Base-by-base conservation (phyloP, 92 coral and sea anemone genomes). In the Epizoanthus scotinus region DNA sequence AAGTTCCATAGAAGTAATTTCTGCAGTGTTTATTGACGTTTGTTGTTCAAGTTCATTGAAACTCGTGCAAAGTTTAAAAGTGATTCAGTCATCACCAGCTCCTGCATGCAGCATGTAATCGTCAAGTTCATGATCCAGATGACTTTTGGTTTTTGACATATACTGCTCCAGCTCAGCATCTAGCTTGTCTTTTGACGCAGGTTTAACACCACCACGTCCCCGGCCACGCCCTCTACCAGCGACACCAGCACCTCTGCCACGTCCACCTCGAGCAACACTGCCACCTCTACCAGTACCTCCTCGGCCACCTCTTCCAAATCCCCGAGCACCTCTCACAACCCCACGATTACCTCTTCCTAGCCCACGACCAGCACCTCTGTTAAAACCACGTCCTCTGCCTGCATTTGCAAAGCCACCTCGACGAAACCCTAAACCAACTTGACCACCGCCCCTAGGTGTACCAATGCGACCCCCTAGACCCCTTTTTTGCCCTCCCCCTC, bases 61-160 rank as follows among this genome's bases (percentile, higher is more conserved):
- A 59, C 55, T n/a, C n/a, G n/a, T 40, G 8, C 21, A 40, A 55
- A 72, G n/a, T 55, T 18, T 72, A 18, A 27, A 26, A 28, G 8
- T 55, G 40, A 38, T 6, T 75, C 47, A 75, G 24, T 75, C 68
- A 2, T 90, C 94, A 8, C 53, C 89, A 55, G 71, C 59, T 14
- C 60, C 94, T 61, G 92, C 87, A 63, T 88, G 83, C 68, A 90
- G 89, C 99, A 95, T 95, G 74, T 95, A 95, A 24, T 93, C 87
- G 74, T 95, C 99, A 13, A 95, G 89, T 62, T 95, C 95, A 12
- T 97, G 95, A 87, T 95, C 97, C 22, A 95, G 90, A 78, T 91
- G 98, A 42, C 96, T 80, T 69, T 93, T 95, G 18, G 95, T 87
- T 52, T 96, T 95, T 18, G 99, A 93, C 99, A 96, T 96, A 67